phyloP scores from a whole-genome alignment of 2,888 invertebrate genomes.

The Microctonus hyperodae region DNA sequence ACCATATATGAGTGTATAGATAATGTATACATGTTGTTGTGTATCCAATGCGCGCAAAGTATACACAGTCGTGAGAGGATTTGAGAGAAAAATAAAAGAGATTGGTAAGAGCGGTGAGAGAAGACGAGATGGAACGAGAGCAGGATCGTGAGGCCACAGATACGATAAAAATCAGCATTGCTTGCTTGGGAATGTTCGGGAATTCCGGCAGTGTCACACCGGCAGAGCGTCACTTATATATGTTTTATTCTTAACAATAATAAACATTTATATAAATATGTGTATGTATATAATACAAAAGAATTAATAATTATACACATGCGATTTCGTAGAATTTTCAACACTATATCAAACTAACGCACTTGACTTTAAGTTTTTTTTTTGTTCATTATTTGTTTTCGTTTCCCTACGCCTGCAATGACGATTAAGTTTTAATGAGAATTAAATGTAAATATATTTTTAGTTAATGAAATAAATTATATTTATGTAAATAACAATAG shows the following conservation, averaged over 20 bases:
- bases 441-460: no score
- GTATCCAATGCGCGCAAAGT: background rate
- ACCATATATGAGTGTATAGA: background rate
- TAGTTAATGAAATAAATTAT: no score
- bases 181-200: slow-evolving; percentile 27
- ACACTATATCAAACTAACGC: background rate
- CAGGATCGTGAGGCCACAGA: slow-evolving; percentile 22
- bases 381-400: background rate
- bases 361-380: background rate
- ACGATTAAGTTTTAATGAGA: background rate
- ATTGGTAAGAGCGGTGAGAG: background rate
- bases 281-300: background rate
- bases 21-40: background rate
- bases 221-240: slow-evolving; percentile 24
- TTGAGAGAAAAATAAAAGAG: background rate
- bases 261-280: background rate
- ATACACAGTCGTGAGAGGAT: background rate
- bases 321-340: slow-evolving; percentile 21
- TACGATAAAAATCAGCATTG: slow-evolving; percentile 27
- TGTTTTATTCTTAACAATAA: slow-evolving; percentile 3
- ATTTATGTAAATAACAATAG: no score
- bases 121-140: slow-evolving; percentile 6
- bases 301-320: slow-evolving; percentile 28
- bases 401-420: background rate
- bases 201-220: slow-evolving; percentile 32